phyloP scores from a whole-genome alignment of 2,797 vertebrate species.

The Buphagus erythrorhynchus region DNA sequence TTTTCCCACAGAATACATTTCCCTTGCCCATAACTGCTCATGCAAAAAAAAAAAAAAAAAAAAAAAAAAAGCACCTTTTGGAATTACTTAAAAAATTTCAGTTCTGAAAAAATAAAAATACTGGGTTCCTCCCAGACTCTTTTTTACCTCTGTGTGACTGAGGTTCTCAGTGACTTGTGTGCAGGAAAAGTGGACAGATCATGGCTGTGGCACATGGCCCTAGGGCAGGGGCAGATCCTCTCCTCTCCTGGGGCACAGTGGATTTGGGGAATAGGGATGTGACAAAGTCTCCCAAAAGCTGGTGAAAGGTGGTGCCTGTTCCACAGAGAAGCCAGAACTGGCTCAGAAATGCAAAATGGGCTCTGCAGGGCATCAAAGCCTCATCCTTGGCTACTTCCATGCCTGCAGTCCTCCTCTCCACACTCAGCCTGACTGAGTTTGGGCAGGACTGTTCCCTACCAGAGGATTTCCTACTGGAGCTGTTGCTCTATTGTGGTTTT shows the following conservation, averaged over 20 bases:
- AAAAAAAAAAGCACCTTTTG: not conserved
- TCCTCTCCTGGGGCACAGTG: not conserved
- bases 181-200: not conserved
- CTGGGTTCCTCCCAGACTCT: rapidly evolving
- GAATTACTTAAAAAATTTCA: not conserved
- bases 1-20: not conserved
- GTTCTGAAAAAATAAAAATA: not conserved
- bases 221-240: not conserved
- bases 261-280: rapidly evolving
- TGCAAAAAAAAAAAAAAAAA: not conserved
- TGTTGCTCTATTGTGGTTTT: slow-evolving; percentile 19
- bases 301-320: not conserved
- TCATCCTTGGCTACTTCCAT: not conserved
- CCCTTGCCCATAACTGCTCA: not conserved
- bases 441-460: not conserved
- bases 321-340: rapidly evolving
- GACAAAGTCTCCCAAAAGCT: not conserved
- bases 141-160: rapidly evolving
- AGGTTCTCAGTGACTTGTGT: not conserved
- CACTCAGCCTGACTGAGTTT: not conserved
- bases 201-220: rapidly evolving
- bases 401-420: not conserved
- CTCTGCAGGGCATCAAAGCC: not conserved
- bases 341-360: not conserved
- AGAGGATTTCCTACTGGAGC: not conserved